Percentiles rank a stretch among this genome's conserved stretches.
Evolutionary conservation across 2,888 invertebrate species (phyloP).

Genomic region (Plebejus melissa): DNA sequence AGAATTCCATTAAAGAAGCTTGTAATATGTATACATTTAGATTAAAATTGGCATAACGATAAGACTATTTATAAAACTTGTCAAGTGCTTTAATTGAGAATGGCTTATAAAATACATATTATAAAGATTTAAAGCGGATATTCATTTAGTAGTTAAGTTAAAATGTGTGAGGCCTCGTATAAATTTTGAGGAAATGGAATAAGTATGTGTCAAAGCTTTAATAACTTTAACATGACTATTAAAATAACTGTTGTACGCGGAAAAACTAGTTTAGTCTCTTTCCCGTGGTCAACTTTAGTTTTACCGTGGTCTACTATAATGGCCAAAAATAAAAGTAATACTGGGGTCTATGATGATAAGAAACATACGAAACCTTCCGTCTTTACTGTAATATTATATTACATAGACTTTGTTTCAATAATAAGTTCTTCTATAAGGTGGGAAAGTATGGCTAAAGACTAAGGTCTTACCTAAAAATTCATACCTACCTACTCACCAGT

Average conservation of each 20-base stretch:
- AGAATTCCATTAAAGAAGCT: too few relatives aligned
- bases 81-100: constrained; percentile 15
- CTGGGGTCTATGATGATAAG: too few relatives aligned
- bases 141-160: background rate
- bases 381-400: background rate
- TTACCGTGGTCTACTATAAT: too few relatives aligned
- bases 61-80: constrained; percentile 22
- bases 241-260: background rate
- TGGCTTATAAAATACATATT: background rate
- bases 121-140: background rate
- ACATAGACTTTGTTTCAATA: background rate
- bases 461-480: too few relatives aligned
- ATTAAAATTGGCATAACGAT: constrained; percentile 21
- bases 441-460: too few relatives aligned
- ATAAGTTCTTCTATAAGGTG: too few relatives aligned
- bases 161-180: background rate
- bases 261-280: too few relatives aligned
- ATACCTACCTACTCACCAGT: too few relatives aligned
- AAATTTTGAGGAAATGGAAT: background rate
- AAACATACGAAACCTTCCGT: too few relatives aligned
- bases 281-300: too few relatives aligned
- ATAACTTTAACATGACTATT: background rate
- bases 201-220: background rate
- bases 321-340: too few relatives aligned
- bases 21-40: background rate